A percentile compares a stretch with the other conserved stretches of the same genome.
Conservation (phyloP, 2,113 vertebrate genomes). For the Vombatus ursinus region DNA sequence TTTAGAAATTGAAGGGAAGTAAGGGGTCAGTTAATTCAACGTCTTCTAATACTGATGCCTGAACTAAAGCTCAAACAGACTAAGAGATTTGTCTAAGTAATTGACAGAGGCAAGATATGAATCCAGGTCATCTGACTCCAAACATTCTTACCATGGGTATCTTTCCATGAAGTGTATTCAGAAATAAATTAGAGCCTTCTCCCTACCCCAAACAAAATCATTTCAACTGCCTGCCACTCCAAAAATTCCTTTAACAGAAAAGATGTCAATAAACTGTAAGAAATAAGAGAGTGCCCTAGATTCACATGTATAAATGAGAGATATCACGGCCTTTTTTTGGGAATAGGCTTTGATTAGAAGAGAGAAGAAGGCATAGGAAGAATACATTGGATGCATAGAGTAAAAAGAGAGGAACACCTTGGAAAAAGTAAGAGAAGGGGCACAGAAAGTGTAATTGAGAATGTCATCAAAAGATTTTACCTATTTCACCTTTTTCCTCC, state of each 20-base stretch:
- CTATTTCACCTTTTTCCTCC: neutral
- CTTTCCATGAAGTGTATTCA: neutral
- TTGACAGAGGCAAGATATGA: neutral
- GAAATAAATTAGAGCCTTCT: neutral
- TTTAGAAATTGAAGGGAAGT: too few relatives aligned
- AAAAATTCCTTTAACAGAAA: neutral
- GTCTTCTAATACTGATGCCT: neutral
- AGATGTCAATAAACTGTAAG: neutral
- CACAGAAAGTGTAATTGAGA: neutral
- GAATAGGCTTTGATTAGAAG: neutral
- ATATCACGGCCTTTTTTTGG: neutral
- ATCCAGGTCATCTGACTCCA: neutral
- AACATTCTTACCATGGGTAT: neutral
- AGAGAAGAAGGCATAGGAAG: neutral
- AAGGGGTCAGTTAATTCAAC: neutral
- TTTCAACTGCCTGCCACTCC: neutral
- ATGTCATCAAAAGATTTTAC: neutral
- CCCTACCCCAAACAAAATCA: fast-evolving
- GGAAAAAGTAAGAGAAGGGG: neutral
- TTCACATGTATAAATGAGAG: neutral
- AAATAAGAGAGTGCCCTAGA: neutral
- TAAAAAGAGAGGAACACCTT: neutral
- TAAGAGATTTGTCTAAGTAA: neutral
- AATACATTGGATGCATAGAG: neutral
- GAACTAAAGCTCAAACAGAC: neutral